Evolutionary conservation across 2,888 invertebrate genomes (phyloP), one percentile per base, ranked within the genome.

Genomic region (Brassicogethes aeneus): DNA sequence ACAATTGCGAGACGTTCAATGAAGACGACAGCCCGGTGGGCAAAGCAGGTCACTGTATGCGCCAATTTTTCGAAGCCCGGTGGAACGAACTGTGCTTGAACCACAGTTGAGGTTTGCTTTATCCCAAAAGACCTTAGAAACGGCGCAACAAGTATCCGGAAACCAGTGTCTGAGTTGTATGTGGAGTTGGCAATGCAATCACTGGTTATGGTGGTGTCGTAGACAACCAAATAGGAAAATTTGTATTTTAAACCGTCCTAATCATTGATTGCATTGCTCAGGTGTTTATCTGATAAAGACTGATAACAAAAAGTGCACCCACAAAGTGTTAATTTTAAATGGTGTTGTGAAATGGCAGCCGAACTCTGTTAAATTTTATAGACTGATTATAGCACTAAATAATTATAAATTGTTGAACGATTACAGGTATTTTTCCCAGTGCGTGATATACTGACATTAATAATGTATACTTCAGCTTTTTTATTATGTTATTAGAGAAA

Each of bases 21-120:
- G 96, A 97, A 66, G 97, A 97, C 66, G 93, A 96, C 70, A 94
- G 94, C 54, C 93, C 94, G 0, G 95, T 97, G 33, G 97, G 96
- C 2, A 87, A 92, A 60, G 95, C 96, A 10, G 96, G 96, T 1
- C 94, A 94, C 68, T 82, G 80, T 59, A 85, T 96, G 85, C 73
- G 93, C 16, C 83, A 84, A 66, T 94, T 89, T 75, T 96, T 96
- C 68, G 91, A 93, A 65, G 78, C 82, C 42, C 79, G 88, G 40
- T 95, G 93, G 93, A 76, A 79, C 49, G 87, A 88, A 62, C 69
- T 82, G 53, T 73, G 71, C 44, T 37, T 36, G 23, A 64, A 69
- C 17, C 70, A 65, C 48, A 69, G 69, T 68, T 69, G 69, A 69
- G 66, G 61, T 53, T 55, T 57, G 50, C 57, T 59, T 39, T 52